Conservation (phyloP, 2,797 vertebrate genomes). For the Anolis apletophallus region DNA sequence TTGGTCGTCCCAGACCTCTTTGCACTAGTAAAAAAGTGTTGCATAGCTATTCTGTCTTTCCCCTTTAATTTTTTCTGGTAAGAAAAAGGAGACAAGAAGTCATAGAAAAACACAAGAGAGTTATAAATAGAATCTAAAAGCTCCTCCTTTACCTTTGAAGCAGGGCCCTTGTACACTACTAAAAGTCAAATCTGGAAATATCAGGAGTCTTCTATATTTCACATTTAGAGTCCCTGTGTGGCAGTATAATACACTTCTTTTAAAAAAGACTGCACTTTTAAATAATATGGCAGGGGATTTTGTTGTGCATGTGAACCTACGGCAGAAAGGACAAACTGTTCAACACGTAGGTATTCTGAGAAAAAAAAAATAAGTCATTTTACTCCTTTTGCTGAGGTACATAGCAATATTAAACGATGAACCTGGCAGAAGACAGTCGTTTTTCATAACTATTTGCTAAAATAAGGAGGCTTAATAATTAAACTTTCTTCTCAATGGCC, state of each 20-base stretch:
- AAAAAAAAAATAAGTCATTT: constrained; percentile 40
- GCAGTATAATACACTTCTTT: rapidly evolving
- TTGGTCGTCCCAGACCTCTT: not conserved
- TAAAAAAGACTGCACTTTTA: not conserved
- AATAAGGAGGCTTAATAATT: constrained; percentile 80
- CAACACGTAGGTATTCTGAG: constrained; percentile 24
- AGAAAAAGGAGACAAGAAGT: too few relatives aligned
- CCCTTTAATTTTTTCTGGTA: too few relatives aligned
- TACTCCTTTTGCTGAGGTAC: constrained; percentile 19
- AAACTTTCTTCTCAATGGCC: constrained; percentile 72
- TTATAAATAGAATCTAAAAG: too few relatives aligned
- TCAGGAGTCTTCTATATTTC: not conserved
- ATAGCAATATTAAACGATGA: constrained; percentile 64
- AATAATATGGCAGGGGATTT: rapidly evolving
- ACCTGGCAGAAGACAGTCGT: constrained; percentile 67
- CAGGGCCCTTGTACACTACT: too few relatives aligned
- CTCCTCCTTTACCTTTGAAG: too few relatives aligned
- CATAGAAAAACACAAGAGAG: too few relatives aligned
- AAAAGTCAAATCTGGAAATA: too few relatives aligned
- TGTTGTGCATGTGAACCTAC: rapidly evolving
- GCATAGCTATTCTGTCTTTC: too few relatives aligned
- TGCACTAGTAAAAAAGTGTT: too few relatives aligned
- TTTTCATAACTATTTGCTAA: constrained; percentile 61
- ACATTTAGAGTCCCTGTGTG: not conserved
- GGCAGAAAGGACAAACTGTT: not conserved